Conservation (phyloP, 2,797 vertebrate species). For the Eleutherodactylus coqui region DNA sequence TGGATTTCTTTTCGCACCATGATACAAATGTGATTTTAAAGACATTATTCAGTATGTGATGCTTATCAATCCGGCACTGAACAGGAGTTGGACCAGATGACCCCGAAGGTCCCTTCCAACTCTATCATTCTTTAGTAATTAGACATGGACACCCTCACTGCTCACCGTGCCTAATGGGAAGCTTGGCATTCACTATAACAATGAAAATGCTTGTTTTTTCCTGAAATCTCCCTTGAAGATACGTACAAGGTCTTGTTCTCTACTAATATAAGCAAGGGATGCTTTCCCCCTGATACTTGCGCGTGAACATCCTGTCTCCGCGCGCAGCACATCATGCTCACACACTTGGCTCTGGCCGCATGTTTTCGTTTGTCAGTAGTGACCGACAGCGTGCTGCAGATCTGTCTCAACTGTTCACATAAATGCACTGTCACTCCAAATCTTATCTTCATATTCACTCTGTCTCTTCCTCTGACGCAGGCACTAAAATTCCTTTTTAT, state of each 20-base stretch:
- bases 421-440: background rate
- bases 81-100: no score
- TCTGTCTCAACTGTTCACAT: slow-evolving; percentile 46
- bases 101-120: no score
- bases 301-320: slow-evolving; percentile 12
- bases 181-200: background rate
- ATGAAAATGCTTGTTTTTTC: background rate
- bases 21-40: no score
- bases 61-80: no score
- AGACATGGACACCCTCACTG: no score
- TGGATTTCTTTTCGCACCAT: background rate
- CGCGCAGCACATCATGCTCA: slow-evolving; percentile 14
- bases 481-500: slow-evolving; percentile 44
- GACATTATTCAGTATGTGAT: no score
- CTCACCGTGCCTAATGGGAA: background rate
- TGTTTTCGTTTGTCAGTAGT: slow-evolving; percentile 30
- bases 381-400: slow-evolving; percentile 50
- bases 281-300: background rate
- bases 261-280: background rate
- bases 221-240: background rate
- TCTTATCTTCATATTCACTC: slow-evolving; percentile 45
- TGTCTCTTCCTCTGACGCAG: slow-evolving; percentile 47
- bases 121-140: background rate
- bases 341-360: slow-evolving; percentile 19
- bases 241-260: background rate